phyloP scores from a whole-genome alignment of 2,113 vertebrate genomes.

The Callospermophilus lateralis region DNA sequence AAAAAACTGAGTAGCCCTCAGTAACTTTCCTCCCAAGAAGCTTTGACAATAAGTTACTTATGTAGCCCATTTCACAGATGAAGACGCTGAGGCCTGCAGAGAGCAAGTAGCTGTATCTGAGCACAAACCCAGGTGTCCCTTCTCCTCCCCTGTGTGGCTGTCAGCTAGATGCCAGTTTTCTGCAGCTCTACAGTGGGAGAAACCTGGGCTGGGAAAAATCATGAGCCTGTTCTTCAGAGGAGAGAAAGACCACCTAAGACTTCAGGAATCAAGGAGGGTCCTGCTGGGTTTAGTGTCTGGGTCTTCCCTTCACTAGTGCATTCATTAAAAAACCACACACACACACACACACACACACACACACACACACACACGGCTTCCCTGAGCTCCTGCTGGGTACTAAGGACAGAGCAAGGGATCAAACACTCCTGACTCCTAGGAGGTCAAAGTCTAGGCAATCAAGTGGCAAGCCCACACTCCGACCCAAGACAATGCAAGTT shows the following conservation, averaged over 20 bases:
- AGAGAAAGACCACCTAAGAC: background rate
- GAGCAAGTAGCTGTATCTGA: background rate
- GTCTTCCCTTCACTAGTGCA: background rate
- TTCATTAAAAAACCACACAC: background rate
- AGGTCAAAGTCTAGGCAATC: background rate
- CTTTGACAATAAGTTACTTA: background rate
- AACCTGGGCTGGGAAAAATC: background rate
- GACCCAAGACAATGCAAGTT: background rate
- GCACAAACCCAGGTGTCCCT: background rate
- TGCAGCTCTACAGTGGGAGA: background rate
- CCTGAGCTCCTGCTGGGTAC: background rate
- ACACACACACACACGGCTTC: background rate
- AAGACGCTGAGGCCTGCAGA: slow-evolving; percentile 23
- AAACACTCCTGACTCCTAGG: background rate
- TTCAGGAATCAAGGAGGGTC: background rate
- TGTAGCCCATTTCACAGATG: slow-evolving; percentile 25
- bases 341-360: no score
- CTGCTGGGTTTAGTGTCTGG: background rate
- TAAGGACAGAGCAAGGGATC: background rate
- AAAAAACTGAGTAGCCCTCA: background rate
- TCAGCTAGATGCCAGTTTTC: background rate
- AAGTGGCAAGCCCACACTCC: background rate
- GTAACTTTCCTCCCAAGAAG: background rate
- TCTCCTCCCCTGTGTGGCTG: background rate
- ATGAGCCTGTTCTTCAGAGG: background rate